Evolutionary conservation across 2,888 invertebrate species (phyloP).

Genomic region (Gordius sp.): DNA sequence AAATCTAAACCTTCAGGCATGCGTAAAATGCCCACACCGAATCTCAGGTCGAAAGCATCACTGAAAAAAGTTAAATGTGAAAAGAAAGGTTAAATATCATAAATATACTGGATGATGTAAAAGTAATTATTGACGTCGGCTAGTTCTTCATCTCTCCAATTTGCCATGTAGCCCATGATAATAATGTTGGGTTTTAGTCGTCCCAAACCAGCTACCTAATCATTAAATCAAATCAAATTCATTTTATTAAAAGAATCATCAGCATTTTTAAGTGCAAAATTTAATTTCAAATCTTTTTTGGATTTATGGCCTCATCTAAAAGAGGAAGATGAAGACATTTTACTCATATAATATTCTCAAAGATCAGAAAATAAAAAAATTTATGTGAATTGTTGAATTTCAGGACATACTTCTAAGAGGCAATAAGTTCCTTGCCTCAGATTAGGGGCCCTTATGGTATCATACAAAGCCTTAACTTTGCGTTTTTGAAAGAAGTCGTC

Average conservation of each 20-base stretch:
- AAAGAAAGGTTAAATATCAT: not conserved
- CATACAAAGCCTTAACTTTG: constrained; percentile 65
- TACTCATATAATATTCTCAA: too few relatives aligned
- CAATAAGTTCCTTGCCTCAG: constrained; percentile 2
- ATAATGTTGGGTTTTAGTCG: constrained; percentile 18
- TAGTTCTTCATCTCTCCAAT: constrained; percentile 13
- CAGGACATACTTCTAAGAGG: constrained; percentile 6
- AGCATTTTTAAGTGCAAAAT: too few relatives aligned
- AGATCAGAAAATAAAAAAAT: too few relatives aligned
- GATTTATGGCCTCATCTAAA: too few relatives aligned
- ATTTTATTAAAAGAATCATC: not conserved
- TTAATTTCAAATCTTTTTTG: too few relatives aligned
- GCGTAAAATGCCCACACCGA: constrained; percentile 59
- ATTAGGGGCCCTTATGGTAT: constrained; percentile 6
- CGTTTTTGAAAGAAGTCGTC: constrained; percentile 49
- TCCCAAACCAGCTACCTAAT: constrained; percentile 16
- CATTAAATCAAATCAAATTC: not conserved
- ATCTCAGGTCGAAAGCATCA: constrained; percentile 65
- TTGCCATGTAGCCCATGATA: constrained; percentile 17
- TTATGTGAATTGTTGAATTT: too few relatives aligned
- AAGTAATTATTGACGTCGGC: constrained; percentile 18
- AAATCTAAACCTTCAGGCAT: constrained; percentile 56
- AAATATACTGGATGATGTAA: constrained; percentile 17
- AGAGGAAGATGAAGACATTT: too few relatives aligned
- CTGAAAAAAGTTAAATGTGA: constrained; percentile 29